Evolutionary conservation across 2,888 invertebrate species (phyloP).

Genomic region (Brachyptera putata): DNA sequence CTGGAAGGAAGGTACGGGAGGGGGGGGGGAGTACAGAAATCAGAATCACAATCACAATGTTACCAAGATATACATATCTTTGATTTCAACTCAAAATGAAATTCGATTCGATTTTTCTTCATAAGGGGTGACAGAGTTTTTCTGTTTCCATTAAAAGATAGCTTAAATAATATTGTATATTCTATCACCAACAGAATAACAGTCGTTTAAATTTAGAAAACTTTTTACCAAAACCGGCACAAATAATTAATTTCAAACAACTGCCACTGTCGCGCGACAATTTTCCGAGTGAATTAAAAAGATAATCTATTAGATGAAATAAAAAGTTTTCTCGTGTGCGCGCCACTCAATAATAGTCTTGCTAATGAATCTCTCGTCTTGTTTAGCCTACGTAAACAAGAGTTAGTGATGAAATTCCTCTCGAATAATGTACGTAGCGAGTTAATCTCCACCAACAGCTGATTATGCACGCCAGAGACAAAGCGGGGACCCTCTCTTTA

Average conservation of each 20-base stretch:
- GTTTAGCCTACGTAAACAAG: background rate
- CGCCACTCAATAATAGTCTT: conserved; percentile 13
- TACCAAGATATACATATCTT: no score
- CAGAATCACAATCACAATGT: no score
- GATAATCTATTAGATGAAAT: conserved; percentile 17
- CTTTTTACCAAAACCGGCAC: background rate
- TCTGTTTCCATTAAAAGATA: no score
- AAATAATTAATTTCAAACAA: conserved; percentile 9
- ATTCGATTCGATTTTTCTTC: no score
- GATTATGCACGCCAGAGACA: conserved; percentile 28
- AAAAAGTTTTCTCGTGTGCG: no score
- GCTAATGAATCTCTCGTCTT: background rate
- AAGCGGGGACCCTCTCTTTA: conserved; percentile 30
- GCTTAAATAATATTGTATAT: no score
- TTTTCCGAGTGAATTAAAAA: conserved; percentile 18
- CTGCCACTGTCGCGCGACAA: background rate
- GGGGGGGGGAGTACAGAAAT: background rate
- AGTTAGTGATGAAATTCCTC: conserved; percentile 24
- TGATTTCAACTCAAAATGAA: no score
- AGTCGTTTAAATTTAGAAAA: conserved; percentile 6
- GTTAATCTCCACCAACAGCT: conserved; percentile 33
- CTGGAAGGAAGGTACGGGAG: background rate
- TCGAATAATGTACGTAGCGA: conserved; percentile 26
- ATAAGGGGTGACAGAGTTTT: no score
- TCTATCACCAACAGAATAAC: background rate